phyloP scores from a whole-genome alignment of 2,888 invertebrate species.

The Hemaris fuciformis region DNA sequence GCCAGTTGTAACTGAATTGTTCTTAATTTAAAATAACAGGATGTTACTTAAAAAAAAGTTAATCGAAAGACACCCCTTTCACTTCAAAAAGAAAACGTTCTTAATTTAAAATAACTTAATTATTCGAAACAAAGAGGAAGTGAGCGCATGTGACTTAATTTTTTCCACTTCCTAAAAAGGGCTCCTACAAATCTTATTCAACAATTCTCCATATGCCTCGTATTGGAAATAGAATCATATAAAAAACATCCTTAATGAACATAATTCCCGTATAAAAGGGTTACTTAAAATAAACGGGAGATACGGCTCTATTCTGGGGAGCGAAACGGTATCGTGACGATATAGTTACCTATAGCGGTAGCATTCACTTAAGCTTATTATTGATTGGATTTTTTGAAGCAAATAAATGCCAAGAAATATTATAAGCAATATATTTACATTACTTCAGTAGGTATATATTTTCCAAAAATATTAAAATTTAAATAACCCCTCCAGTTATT shows the following conservation, averaged over 20 bases:
- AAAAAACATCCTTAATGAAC: constrained; percentile 76
- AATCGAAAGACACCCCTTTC: background rate
- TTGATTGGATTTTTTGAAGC: background rate
- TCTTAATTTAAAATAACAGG: background rate
- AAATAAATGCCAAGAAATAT: too few species aligned
- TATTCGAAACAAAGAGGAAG: constrained; percentile 31
- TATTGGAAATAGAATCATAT: constrained; percentile 65
- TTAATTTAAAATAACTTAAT: constrained; percentile 17
- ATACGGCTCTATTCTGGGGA: constrained; percentile 46
- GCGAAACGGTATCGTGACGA: background rate
- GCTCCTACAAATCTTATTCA: constrained; percentile 40
- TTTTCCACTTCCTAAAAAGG: constrained; percentile 49
- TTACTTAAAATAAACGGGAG: constrained; percentile 68
- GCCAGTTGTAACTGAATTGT: background rate
- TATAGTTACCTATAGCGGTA: background rate
- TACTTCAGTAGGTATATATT: too few species aligned
- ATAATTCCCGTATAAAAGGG: constrained; percentile 78
- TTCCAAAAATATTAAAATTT: too few species aligned
- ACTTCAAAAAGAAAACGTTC: background rate
- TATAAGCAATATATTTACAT: too few species aligned
- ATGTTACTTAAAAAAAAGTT: background rate
- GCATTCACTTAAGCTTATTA: background rate
- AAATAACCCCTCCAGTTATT: too few species aligned
- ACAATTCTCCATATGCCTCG: constrained; percentile 55
- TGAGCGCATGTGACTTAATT: constrained; percentile 31